Base-by-base conservation (phyloP, 2,797 vertebrate species). In the Paratrypauchen microcephalus region DNA sequence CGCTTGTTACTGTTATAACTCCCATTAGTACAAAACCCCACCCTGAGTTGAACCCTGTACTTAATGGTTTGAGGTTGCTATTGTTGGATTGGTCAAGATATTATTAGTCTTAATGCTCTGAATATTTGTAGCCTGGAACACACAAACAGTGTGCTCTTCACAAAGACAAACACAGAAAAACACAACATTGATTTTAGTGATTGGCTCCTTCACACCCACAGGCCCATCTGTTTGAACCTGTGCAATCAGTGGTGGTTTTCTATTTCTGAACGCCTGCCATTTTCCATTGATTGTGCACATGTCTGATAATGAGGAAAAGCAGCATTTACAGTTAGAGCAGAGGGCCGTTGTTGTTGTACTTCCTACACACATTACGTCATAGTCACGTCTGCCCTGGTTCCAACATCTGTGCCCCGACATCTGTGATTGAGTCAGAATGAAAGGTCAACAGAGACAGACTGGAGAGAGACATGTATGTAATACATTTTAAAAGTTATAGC, bases 121-220 rank as follows among this genome's bases (percentile, higher is more conserved):
- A 5, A 47, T 72, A 57, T 67, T 74, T 39, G 59, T 68, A 62
- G 18, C 47, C 9, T 21, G 50, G 67, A 62, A 28, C 65, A 74
- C 57, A 69, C 52, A 72, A 71, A 70, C 39, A 69, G 65, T 80
- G 82, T 69, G 54, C 65, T 68, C 72, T 36, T 58, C 4, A 54
- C 66, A 39, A 70, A 83, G 72, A 81, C 75, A 78, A 88, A 85
- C 67, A 74, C 58, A 75, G 68, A 74, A 79, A 83, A 69, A 32
- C 71, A 64, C 70, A 75, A 72, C 80, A 86, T 90, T 50, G 84
- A 90, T 90, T 87, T 77, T 73, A 82, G 84, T 87, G 87, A 88
- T 89, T 88, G 87, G 88, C 83, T 78, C 82, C 86, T 86, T 90
- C 78, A 88, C 86, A 83, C 86, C 81, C 85, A 79, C 82, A 81